Percentiles rank a stretch among this genome's conserved stretches.
These are phyloP conservation scores for Leucopsar rothschildi DNA, from an alignment of 2,113 vertebrate genomes.

Conservation along the genomic window DNA sequence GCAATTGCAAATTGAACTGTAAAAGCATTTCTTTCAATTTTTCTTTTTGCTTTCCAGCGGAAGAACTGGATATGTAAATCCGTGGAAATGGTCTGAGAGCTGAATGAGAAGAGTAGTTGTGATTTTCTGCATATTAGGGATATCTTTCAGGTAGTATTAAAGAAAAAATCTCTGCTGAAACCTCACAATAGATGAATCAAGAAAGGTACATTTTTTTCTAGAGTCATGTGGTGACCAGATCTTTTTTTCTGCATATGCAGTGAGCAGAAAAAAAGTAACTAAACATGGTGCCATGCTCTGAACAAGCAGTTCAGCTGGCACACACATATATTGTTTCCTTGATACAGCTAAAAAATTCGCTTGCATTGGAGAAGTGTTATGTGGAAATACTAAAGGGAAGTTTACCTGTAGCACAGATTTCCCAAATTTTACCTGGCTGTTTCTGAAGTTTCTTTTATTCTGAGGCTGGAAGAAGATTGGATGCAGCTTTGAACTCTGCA, in stretches of 20 bases:
- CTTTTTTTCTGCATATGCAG: not conserved
- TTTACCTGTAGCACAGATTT: not conserved
- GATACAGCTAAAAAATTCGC: not conserved
- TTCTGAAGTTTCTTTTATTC: not conserved
- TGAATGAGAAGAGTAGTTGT: not conserved
- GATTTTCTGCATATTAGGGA: not conserved
- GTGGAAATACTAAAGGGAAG: not conserved
- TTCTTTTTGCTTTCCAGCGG: not conserved
- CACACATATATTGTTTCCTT: not conserved
- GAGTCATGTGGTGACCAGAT: not conserved
- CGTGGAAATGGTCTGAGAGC: not conserved
- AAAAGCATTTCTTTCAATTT: not conserved
- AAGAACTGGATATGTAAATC: not conserved
- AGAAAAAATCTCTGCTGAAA: not conserved
- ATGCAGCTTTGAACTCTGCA: not conserved
- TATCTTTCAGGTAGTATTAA: not conserved
- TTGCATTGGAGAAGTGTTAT: not conserved
- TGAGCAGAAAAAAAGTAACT: not conserved
- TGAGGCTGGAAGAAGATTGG: not conserved
- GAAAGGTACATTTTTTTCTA: not conserved
- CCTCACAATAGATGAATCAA: not conserved
- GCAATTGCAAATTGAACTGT: not conserved
- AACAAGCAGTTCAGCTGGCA: not conserved
- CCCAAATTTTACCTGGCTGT: not conserved
- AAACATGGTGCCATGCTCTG: not conserved